A percentile compares a stretch with the other conserved stretches of the same genome.
These are phyloP conservation scores for Copidosoma floridanum DNA, from an alignment of 1,140 invertebrate species.

Conservation along the genomic window DNA sequence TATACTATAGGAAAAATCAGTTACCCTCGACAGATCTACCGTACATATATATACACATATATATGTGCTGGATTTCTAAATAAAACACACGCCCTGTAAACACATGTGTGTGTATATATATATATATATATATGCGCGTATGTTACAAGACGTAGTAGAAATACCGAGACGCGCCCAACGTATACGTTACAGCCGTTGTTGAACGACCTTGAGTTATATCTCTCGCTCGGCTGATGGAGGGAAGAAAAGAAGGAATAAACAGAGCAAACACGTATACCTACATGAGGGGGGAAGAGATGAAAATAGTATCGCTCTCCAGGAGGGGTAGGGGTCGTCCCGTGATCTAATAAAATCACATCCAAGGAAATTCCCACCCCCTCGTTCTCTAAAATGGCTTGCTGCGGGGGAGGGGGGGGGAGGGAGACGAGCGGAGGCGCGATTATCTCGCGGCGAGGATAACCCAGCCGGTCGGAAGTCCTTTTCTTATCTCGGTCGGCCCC, in stretches of 20 bases:
- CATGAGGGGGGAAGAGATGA: not conserved
- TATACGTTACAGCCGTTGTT: too few species aligned
- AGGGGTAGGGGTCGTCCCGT: too few species aligned
- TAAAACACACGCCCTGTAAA: not conserved
- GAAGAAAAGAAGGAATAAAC: not conserved
- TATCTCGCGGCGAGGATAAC: slow-evolving; percentile 12
- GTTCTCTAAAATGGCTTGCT: not conserved
- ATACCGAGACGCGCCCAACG: too few species aligned
- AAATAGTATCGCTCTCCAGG: not conserved
- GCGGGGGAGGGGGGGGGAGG: not conserved
- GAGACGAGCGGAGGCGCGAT: slow-evolving; percentile 1
- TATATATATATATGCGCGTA: not conserved
- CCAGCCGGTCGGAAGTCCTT: not conserved
- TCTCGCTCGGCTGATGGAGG: not conserved
- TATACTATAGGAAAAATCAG: too few species aligned
- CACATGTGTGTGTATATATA: not conserved
- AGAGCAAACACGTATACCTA: not conserved
- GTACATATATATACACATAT: too few species aligned
- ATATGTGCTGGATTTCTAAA: too few species aligned
- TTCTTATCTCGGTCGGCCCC: slow-evolving; percentile 4
- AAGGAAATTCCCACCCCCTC: not conserved
- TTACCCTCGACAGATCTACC: too few species aligned
- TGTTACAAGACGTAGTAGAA: not conserved
- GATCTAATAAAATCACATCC: slow-evolving; percentile 19
- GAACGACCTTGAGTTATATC: slow-evolving; percentile 1